Conservation (phyloP, 2,888 invertebrate species). For the Uropetala carovei region DNA sequence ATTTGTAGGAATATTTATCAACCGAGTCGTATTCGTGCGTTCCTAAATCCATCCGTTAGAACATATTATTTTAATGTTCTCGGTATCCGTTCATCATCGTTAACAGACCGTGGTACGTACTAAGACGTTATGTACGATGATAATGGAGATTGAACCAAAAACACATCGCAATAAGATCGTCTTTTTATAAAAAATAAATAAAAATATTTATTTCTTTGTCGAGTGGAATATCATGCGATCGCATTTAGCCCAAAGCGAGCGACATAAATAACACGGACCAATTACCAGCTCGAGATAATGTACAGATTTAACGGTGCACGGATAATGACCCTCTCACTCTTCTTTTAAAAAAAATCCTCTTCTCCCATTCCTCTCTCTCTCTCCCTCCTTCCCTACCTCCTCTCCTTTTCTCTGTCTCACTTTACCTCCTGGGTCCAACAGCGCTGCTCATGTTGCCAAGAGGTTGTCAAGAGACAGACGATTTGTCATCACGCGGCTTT, state of each 20-base stretch:
- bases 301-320: not conserved
- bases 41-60: not conserved
- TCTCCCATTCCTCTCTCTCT: not conserved
- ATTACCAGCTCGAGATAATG: conserved; percentile 38
- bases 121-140: not conserved
- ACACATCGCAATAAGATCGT: not conserved
- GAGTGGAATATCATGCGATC: not conserved
- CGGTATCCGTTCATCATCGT: not conserved
- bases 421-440: conserved; percentile 10
- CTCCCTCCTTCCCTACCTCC: not conserved
- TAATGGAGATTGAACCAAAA: not conserved
- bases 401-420: not conserved
- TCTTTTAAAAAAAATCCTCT: not conserved
- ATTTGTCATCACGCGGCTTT: conserved; percentile 58
- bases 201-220: not conserved
- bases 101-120: not conserved
- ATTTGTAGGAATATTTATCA: not conserved
- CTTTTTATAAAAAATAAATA: not conserved
- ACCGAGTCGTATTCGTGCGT: not conserved
- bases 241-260: not conserved
- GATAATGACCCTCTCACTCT: not conserved
- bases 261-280: not conserved
- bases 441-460: conserved; percentile 51
- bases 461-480: conserved; percentile 50
- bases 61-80: conserved; percentile 10